Evolutionary conservation across 2,888 invertebrate genomes (phyloP).

Genomic region (Lamellibrachia columna): DNA sequence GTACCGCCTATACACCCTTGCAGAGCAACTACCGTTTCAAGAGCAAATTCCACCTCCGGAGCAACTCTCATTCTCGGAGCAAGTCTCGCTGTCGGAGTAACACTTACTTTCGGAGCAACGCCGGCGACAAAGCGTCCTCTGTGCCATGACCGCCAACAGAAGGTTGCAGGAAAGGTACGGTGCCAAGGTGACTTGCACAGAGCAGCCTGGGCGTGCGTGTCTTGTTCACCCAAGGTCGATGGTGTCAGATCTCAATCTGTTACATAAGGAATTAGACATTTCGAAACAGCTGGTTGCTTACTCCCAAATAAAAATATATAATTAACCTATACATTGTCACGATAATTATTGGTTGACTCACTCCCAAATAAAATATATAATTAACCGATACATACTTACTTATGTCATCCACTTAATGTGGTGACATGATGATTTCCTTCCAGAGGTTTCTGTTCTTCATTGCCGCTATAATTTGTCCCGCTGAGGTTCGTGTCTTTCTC

Average conservation of each 20-base stretch:
- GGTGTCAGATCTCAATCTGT: neutral
- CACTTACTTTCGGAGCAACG: neutral
- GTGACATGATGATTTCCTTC: too few relatives aligned
- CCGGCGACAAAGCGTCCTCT: neutral
- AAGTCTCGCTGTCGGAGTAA: neutral
- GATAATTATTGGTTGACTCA: neutral
- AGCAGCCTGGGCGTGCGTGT: neutral
- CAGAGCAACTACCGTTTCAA: neutral
- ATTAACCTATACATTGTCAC: too few relatives aligned
- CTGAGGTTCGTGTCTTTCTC: too few relatives aligned
- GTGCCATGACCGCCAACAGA: neutral
- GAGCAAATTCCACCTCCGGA: neutral
- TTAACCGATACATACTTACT: too few relatives aligned
- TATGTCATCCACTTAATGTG: too few relatives aligned
- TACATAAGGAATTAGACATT: neutral
- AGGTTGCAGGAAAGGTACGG: neutral
- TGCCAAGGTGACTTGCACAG: neutral
- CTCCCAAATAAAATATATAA: too few relatives aligned
- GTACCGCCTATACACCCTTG: neutral
- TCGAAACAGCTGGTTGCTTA: neutral
- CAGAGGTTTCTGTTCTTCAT: too few relatives aligned
- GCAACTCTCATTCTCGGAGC: neutral
- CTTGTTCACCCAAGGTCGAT: neutral
- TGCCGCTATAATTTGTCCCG: too few relatives aligned
- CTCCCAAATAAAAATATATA: too few relatives aligned